These are phyloP conservation scores for Litoditis marina DNA, from an alignment of 2,888 invertebrate species.

Conservation along the genomic window DNA sequence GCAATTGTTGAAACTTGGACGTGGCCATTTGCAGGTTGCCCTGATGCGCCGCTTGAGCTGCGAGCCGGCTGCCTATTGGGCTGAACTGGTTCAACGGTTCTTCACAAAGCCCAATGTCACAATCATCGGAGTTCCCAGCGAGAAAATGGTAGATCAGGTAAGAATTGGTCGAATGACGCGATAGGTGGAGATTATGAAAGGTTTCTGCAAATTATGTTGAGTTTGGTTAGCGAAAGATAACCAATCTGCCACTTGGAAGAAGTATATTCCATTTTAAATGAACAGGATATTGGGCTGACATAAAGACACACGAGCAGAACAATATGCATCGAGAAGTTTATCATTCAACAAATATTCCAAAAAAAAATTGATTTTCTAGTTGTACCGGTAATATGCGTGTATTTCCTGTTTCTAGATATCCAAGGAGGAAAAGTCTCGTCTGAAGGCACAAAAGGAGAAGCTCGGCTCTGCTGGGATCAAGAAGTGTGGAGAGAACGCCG, in stretches of 20 bases:
- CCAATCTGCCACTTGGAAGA: no score
- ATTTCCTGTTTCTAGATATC: conserved; percentile 31
- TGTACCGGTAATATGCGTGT: no score
- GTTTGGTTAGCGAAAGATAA: no score
- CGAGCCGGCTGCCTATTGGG: conserved; percentile 74
- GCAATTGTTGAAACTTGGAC: no score
- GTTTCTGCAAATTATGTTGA: neutral
- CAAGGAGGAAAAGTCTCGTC: conserved; percentile 73
- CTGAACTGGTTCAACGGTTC: conserved; percentile 67
- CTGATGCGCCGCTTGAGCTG: conserved; percentile 66
- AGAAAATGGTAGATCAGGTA: conserved; percentile 70
- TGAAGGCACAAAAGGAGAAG: conserved; percentile 70
- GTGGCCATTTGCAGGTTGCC: conserved; percentile 18
- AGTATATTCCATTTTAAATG: no score
- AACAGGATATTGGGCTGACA: no score
- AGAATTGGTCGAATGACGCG: no score
- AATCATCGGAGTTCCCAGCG: conserved; percentile 69
- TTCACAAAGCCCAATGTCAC: conserved; percentile 49
- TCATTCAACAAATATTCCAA: no score
- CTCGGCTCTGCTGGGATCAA: conserved; percentile 74
- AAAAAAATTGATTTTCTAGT: no score
- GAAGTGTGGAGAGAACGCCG: conserved; percentile 69
- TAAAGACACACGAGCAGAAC: no score
- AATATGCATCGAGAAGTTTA: no score
- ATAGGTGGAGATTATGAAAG: neutral